These are phyloP conservation scores for Heliconius ismenius DNA, from an alignment of 2,888 invertebrate species.

Conservation along the genomic window DNA sequence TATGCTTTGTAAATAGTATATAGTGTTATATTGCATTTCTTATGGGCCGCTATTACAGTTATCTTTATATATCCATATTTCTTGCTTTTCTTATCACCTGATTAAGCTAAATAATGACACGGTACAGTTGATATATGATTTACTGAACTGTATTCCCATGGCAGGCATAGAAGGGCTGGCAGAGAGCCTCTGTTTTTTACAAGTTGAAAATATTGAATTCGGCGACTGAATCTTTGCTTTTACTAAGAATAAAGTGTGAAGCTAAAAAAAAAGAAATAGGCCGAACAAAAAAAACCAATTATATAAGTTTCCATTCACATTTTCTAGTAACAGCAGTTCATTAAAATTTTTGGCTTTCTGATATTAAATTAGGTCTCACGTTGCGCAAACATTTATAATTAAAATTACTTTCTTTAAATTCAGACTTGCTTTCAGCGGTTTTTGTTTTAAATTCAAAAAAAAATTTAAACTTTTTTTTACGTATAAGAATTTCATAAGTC, in stretches of 20 bases:
- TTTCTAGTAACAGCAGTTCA: neutral
- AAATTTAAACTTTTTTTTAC: neutral
- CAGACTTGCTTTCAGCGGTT: conserved; percentile 9
- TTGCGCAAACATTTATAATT: conserved; percentile 15
- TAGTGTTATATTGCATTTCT: neutral
- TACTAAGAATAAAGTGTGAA: neutral
- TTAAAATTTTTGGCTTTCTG: conserved; percentile 20
- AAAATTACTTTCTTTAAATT: conserved; percentile 13
- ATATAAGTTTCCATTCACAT: conserved; percentile 11
- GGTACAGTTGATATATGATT: neutral
- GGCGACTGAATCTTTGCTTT: too few species aligned
- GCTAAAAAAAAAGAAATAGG: neutral
- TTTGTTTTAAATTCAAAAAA: neutral
- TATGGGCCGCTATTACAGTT: neutral
- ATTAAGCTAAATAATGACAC: conserved; percentile 2
- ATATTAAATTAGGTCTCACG: conserved; percentile 9
- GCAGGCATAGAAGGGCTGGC: too few species aligned
- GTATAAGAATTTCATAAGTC: neutral
- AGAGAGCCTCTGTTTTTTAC: too few species aligned
- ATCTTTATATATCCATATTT: neutral
- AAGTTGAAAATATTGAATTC: too few species aligned
- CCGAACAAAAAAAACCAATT: neutral
- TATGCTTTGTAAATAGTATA: neutral
- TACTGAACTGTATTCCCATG: neutral
- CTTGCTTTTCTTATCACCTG: neutral